phyloP scores from a whole-genome alignment of 2,113 vertebrate genomes.

The Carassius carassius region DNA sequence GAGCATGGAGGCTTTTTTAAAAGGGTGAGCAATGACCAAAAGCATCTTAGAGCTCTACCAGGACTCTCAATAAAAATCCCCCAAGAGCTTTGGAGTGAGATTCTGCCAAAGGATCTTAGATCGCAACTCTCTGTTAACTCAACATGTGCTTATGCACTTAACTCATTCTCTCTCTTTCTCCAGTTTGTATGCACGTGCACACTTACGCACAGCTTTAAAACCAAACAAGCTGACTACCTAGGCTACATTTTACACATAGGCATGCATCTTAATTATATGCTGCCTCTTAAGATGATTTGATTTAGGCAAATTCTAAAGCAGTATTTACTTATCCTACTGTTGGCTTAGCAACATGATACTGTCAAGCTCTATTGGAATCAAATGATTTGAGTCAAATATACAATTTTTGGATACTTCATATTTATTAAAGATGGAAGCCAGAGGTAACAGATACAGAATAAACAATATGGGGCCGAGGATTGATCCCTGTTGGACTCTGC shows the following conservation, averaged over 20 bases:
- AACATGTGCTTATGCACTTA: slow-evolving; percentile 41
- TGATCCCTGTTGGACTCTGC: no score
- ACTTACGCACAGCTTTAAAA: neutral
- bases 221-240: neutral
- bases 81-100: slow-evolving; percentile 17
- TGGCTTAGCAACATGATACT: neutral
- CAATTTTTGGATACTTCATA: no score
- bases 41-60: slow-evolving; percentile 38
- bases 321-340: neutral
- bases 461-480: no score
- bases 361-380: neutral
- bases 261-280: neutral
- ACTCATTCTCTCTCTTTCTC: neutral
- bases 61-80: slow-evolving; percentile 51
- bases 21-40: slow-evolving; percentile 34
- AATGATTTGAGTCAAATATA: neutral
- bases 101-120: slow-evolving; percentile 26
- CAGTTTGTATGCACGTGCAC: neutral
- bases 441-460: no score
- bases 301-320: neutral
- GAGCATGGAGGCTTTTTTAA: slow-evolving; percentile 21
- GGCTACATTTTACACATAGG: neutral
- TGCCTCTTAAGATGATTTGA: neutral
- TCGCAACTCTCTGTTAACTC: slow-evolving; percentile 20
- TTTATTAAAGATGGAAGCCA: no score